phyloP scores from a whole-genome alignment of 2,888 invertebrate species.

The Scaptomyza cyrtandrae region DNA sequence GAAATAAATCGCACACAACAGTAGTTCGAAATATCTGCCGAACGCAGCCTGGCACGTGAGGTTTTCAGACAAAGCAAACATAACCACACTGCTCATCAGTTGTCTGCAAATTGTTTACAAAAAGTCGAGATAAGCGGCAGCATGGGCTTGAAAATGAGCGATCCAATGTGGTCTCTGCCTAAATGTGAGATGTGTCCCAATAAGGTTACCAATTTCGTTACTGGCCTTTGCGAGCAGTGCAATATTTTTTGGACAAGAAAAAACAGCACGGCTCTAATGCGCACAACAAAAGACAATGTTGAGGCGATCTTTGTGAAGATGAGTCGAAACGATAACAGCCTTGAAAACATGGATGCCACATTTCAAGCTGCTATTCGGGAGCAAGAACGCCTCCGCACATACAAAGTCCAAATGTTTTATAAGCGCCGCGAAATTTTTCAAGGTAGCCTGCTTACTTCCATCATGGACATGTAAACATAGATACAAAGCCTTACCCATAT shows the following conservation, averaged over 20 bases:
- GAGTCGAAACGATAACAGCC: background rate
- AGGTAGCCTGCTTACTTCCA: background rate
- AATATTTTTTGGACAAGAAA: background rate
- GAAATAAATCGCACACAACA: background rate
- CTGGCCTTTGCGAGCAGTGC: slow-evolving; percentile 1
- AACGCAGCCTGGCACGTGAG: background rate
- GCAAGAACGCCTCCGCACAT: no score
- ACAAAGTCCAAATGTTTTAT: background rate
- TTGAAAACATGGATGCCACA: background rate
- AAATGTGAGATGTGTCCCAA: slow-evolving; percentile 1
- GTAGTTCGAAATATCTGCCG: background rate
- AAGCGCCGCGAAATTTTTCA: background rate
- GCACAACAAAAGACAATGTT: background rate
- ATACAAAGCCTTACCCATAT: background rate
- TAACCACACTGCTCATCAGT: background rate
- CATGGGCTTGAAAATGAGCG: background rate
- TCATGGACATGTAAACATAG: background rate
- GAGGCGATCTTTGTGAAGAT: background rate
- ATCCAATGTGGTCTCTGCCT: background rate
- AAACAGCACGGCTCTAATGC: fast-evolving
- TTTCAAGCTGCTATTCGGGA: background rate
- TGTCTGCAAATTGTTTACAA: no score
- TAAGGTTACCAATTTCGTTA: background rate
- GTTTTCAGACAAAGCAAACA: background rate
- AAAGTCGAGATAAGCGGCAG: background rate